Evolutionary conservation across 2,797 vertebrate species (phyloP), one percentile per base, ranked within the genome.

Genomic region (Argya squamiceps): DNA sequence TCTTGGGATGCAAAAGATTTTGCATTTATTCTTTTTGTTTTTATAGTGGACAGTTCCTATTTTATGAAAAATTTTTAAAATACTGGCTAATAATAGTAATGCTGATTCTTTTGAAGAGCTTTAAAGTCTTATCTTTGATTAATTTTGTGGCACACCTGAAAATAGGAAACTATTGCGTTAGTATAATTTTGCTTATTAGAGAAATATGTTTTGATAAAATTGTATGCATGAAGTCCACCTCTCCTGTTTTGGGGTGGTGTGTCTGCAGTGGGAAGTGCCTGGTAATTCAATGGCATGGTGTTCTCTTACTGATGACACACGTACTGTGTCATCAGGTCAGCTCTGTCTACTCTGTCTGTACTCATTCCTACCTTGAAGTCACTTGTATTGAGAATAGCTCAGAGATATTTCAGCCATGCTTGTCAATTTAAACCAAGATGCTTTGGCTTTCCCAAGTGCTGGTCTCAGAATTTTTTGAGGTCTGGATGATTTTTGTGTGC

Each of bases 201-300:
- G 36, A 69, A 94, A 39, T 52, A 23, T 0, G 1, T 59, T 88
- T 76, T 59, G 47, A 41, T 77, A 46, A 70, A 85, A 70, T 44
- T 47, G 12, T 14, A 9, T 9, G 10, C 4, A 6, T 52, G 4
- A 36, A 70, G 18, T 67, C 12, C 22, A 7, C 29, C 24, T 34
- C 12, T 65, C 39, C 36, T 8, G 3, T 50, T 71, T 69, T 37
- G 58, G 30, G 9, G 19, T 15, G 39, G 4, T 47, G 16, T 63
- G 27, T 62, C 34, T 87, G 50, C 56, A 53, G 58, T 50, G 71
- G 34, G 32, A 67, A 41, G 11, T 63, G 29, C 12, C 53, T 64
- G 60, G 15, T 52, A 59, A 11, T 64, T 69, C 39, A n/a, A 24
- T 37, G 37, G 21, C 47, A 49, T 0, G 0, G 9, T 41, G 9